Evolutionary conservation across 23 tunicate genomes (phyloP).

Genomic region (Trididemnum clinides): DNA sequence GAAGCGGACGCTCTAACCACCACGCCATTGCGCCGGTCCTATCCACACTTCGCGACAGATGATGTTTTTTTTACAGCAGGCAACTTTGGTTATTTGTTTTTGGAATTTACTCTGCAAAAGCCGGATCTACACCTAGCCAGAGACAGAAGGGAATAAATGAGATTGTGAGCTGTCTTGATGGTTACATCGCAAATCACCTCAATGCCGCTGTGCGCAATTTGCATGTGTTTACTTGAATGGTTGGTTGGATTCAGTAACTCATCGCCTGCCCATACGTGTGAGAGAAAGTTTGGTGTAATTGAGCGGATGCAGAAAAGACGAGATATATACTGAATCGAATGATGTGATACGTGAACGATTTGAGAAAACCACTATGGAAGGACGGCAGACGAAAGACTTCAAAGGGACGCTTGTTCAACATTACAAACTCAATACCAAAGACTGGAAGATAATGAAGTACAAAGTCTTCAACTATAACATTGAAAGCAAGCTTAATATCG

Average conservation of each 20-base stretch:
- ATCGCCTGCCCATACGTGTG: neutral
- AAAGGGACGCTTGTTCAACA: neutral
- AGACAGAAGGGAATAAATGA: neutral
- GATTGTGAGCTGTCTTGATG: neutral
- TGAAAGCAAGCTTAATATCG: constrained; percentile 2
- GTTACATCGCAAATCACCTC: neutral
- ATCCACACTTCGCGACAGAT: constrained; percentile 17
- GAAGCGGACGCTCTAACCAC: too few relatives aligned
- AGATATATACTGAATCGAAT: neutral
- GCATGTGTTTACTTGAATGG: constrained; percentile 3
- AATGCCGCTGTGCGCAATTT: constrained; percentile 2
- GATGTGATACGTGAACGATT: constrained; percentile 25
- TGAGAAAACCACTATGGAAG: constrained; percentile 6
- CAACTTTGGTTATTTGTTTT: neutral
- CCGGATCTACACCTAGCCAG: constrained; percentile 16
- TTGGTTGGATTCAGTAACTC: neutral
- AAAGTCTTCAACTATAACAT: neutral
- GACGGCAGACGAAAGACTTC: neutral
- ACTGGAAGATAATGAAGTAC: constrained; percentile 18
- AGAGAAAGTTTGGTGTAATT: constrained; percentile 6
- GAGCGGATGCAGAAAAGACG: constrained; percentile 33
- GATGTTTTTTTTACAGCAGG: constrained; percentile 31
- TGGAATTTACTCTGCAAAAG: neutral
- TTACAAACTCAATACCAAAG: neutral
- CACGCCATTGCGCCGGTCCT: too few relatives aligned